phyloP scores from a whole-genome alignment of 2,888 invertebrate genomes.

The Ernsta delagoae region DNA sequence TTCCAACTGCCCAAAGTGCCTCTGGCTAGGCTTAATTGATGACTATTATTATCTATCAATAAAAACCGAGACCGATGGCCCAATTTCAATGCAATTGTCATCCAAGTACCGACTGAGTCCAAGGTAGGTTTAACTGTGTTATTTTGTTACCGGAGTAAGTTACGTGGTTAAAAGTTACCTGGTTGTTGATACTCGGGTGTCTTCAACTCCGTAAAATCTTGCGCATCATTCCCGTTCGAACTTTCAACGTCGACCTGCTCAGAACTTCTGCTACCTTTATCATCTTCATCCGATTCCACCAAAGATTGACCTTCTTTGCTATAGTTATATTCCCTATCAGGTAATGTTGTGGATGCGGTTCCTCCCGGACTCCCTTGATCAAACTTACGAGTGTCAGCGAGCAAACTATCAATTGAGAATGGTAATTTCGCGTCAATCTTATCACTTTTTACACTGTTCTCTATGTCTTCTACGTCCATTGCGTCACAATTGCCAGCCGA shows the following conservation, averaged over 20 bases:
- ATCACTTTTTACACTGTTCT: conserved; percentile 52
- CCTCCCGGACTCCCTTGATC: conserved; percentile 33
- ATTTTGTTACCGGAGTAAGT: too few relatives aligned
- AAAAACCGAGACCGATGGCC: too few relatives aligned
- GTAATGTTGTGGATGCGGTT: conserved; percentile 36
- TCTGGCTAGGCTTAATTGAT: too few relatives aligned
- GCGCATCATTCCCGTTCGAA: conserved; percentile 61
- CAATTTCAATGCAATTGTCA: too few relatives aligned
- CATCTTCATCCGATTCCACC: conserved; percentile 61
- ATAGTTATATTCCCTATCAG: conserved; percentile 37
- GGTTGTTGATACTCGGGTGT: conserved; percentile 69
- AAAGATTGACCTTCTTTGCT: conserved; percentile 55
- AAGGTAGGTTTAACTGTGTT: too few relatives aligned
- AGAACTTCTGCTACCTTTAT: conserved; percentile 61
- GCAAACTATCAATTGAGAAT: conserved; percentile 74
- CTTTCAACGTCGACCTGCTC: conserved; percentile 76
- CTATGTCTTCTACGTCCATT: conserved; percentile 55
- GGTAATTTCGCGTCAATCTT: conserved; percentile 65
- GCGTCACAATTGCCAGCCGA: conserved; percentile 41
- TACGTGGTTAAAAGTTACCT: conserved; percentile 53
- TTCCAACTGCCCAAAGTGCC: too few relatives aligned
- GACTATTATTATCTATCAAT: too few relatives aligned
- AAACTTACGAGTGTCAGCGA: conserved; percentile 64
- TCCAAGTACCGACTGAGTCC: too few relatives aligned
- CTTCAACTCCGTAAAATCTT: conserved; percentile 61